phyloP scores from a whole-genome alignment of 2,113 vertebrate species.

The Callocephalon fimbriatum region DNA sequence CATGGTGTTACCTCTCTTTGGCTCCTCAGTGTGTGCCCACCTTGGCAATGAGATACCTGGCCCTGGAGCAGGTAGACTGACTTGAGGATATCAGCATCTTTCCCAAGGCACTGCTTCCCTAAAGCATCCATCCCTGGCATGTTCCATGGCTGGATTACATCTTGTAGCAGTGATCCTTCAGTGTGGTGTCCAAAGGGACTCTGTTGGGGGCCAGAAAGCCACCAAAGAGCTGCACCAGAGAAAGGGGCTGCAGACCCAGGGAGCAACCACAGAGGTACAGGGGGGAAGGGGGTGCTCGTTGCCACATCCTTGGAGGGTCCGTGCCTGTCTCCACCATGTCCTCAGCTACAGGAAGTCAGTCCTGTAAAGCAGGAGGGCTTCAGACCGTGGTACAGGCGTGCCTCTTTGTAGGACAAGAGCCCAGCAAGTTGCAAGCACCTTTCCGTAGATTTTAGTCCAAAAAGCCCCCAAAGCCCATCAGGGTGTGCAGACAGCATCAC shows the following conservation, averaged over 20 bases:
- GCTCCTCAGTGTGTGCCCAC: not conserved
- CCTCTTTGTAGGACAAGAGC: fast-evolving
- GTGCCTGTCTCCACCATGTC: not conserved
- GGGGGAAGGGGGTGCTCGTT: not conserved
- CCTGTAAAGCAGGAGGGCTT: not conserved
- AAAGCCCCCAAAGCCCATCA: not conserved
- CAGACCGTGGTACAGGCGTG: not conserved
- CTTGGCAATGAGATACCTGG: not conserved
- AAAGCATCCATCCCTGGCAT: not conserved
- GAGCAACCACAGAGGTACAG: not conserved
- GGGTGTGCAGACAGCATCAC: not conserved
- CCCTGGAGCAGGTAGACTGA: not conserved
- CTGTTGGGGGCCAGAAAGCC: not conserved
- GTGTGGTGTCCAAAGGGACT: not conserved
- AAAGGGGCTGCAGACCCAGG: not conserved
- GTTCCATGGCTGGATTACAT: not conserved
- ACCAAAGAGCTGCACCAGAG: not conserved
- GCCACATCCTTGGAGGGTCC: not conserved
- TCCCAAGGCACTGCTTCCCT: not conserved
- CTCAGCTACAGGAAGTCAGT: not conserved
- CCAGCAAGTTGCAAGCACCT: not conserved
- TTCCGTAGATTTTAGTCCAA: not conserved
- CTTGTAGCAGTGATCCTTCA: not conserved
- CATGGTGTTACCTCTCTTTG: not conserved
- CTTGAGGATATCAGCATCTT: not conserved